Evolutionary conservation across 1,140 invertebrate species (phyloP), one percentile per base, ranked within the genome.

Genomic region (Sitophilus oryzae): DNA sequence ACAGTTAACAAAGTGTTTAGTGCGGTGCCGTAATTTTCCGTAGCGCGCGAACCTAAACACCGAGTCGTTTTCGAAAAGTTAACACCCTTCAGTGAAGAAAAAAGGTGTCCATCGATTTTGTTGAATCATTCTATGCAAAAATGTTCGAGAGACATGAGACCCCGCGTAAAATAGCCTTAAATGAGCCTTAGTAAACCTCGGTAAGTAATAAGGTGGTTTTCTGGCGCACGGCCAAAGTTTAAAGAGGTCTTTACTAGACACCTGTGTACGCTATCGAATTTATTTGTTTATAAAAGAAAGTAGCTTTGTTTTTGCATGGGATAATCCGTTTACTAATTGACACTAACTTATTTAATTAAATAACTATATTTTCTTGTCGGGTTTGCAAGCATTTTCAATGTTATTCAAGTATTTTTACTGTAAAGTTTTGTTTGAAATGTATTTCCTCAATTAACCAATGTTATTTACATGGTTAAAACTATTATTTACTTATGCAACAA

Each of bases 151-250:
- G 38, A 64, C 53, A 56, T 49, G 50, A 55, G 59, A 61, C 36
- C 63, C 35, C 57, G 20, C 56, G 37, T 48, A 50, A 49, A 63
- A 64, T 62, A 61, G 8, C 36, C 11, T 62, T 60, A 66, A 66
- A 69, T 69, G 66, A 65, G 37, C 43, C 44, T 54, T 58, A 47
- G 15, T 49, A 58, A 56, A 50, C 52, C 51, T 48, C 35, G 60
- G 67, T 67, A 59, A 69, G 66, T 69, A 64, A 59, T 58, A 52
- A 62, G 61, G 66, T 69, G 62, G 64, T 67, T 65, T 63, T 59
- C 37, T 66, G 65, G 66, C 63, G 59, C 30, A 19, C 45, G 30
- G 66, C 66, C 66, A 67, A 50, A 56, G 19, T 50, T 55, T 57
- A 58, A 44, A 59, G 60, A 66, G 58, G 58, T 61, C 59, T 53